Conservation (phyloP, 2,888 invertebrate genomes). For the Buathra laborator region DNA sequence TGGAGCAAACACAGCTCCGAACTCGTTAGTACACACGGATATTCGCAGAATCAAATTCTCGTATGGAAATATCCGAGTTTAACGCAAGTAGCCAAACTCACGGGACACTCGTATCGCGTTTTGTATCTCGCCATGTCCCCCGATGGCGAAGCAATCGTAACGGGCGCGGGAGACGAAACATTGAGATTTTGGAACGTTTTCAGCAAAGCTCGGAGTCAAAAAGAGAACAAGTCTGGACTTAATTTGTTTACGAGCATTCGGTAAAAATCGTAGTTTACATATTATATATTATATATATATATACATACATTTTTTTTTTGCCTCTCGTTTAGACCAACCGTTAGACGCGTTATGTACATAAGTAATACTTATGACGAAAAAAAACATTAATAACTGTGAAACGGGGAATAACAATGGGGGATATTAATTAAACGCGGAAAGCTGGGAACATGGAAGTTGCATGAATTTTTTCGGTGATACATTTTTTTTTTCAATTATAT, state of each 20-base stretch:
- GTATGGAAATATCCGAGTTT: conserved; percentile 99
- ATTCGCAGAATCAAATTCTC: conserved; percentile 99
- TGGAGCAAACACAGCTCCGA: conserved; percentile 99
- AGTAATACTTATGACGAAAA: not conserved
- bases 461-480: not conserved
- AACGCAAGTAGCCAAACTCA: conserved; percentile 98
- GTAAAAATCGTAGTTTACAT: conserved; percentile 81
- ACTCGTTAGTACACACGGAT: conserved; percentile 98
- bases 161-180: conserved; percentile 99
- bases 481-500: conserved; percentile 12
- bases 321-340: not conserved
- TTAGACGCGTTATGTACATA: conserved; percentile 12
- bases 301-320: conserved; percentile 12
- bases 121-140: conserved; percentile 98
- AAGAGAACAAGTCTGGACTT: conserved; percentile 96
- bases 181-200: conserved; percentile 99
- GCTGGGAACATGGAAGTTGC: conserved; percentile 2
- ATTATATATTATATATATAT: conserved; percentile 21
- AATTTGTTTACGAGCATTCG: conserved; percentile 96
- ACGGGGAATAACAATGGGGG: not conserved
- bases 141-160: conserved; percentile 99
- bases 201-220: conserved; percentile 97
- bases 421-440: not conserved
- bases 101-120: conserved; percentile 98
- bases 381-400: not conserved